Percentiles rank a stretch among this genome's conserved stretches.
These are phyloP conservation scores for Salticus scenicus DNA, from an alignment of 2,888 invertebrate species.

Conservation along the genomic window DNA sequence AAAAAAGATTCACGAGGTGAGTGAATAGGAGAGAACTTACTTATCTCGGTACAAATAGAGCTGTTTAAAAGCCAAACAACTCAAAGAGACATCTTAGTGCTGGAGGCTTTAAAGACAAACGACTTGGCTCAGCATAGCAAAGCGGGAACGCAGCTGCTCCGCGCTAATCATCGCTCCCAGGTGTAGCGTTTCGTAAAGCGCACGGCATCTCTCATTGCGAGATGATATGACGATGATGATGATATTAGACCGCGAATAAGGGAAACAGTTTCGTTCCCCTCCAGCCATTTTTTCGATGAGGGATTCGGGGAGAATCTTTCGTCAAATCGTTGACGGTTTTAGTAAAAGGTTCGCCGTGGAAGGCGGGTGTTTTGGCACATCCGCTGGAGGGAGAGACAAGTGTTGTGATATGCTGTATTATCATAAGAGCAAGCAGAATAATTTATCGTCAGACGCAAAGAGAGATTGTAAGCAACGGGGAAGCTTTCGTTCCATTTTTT, in stretches of 20 bases:
- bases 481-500: too few species aligned
- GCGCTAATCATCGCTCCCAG: slow-evolving; percentile 65
- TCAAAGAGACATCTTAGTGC: slow-evolving; percentile 36
- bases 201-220: slow-evolving; percentile 25
- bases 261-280: neutral
- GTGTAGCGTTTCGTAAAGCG: slow-evolving; percentile 53
- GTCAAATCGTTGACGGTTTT: slow-evolving; percentile 62
- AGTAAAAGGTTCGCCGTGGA: slow-evolving; percentile 46
- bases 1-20: too few species aligned
- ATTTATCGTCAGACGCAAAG: neutral
- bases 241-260: slow-evolving; percentile 17
- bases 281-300: neutral
- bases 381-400: neutral
- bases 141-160: slow-evolving; percentile 39
- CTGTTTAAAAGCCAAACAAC: slow-evolving; percentile 64
- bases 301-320: slow-evolving; percentile 11
- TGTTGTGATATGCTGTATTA: neutral
- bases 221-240: slow-evolving; percentile 20
- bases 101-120: slow-evolving; percentile 33
- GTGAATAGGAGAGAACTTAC: neutral
- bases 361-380: slow-evolving; percentile 24
- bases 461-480: too few species aligned
- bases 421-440: neutral
- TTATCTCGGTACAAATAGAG: slow-evolving; percentile 47
- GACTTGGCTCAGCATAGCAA: slow-evolving; percentile 32